These are phyloP conservation scores for Drosophila maculinotata DNA, from an alignment of 2,888 invertebrate species.

Conservation along the genomic window DNA sequence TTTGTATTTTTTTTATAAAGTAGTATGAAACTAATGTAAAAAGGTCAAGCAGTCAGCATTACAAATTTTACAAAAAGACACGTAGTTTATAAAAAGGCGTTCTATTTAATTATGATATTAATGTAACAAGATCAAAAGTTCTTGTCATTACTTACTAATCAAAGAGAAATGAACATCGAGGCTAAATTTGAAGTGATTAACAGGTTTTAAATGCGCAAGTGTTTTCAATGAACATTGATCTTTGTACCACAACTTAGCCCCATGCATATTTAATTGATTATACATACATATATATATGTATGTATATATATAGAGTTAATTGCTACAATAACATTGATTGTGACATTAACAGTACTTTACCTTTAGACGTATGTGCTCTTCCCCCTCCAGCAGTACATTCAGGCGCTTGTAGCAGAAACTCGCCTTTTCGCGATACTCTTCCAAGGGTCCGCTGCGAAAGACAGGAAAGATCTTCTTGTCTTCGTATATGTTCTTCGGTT, in stretches of 20 bases:
- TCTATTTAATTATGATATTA: no score
- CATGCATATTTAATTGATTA: neutral
- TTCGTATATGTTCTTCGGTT: conserved; percentile 63
- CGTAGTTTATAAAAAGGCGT: no score
- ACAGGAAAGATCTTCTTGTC: conserved; percentile 86
- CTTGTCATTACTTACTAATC: neutral
- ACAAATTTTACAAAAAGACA: no score
- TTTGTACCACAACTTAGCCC: conserved; percentile 31
- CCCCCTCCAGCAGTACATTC: conserved; percentile 86
- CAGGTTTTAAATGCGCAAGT: neutral
- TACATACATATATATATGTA: no score
- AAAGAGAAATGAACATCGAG: neutral
- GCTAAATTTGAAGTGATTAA: conserved; percentile 1
- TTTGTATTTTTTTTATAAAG: no score
- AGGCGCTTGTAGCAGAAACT: conserved; percentile 89
- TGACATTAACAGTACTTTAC: conserved; percentile 77
- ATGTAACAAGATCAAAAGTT: neutral
- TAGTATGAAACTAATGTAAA: no score
- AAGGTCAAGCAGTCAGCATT: no score
- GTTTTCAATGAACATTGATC: conserved; percentile 36
- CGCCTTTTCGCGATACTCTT: conserved; percentile 88
- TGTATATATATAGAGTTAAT: neutral
- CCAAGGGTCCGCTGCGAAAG: conserved; percentile 88
- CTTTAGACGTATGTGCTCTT: conserved; percentile 86
- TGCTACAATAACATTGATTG: neutral